Conservation (phyloP, 2,888 invertebrate genomes). For the Spilarctia lutea region DNA sequence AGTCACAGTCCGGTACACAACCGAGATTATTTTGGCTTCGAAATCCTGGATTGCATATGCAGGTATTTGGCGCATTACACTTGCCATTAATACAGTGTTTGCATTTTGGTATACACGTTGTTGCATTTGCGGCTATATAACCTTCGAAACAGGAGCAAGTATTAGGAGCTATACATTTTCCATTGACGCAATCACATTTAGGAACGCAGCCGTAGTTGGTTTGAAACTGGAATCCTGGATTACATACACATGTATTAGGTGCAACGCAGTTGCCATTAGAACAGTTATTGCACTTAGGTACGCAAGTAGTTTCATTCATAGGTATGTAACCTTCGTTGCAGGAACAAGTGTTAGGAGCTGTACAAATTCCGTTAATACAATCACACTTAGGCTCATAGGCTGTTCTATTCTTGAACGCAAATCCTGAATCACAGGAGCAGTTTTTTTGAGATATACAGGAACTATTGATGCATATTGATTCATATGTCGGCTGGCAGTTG, state of each 20-base stretch:
- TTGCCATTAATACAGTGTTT: conserved; percentile 53
- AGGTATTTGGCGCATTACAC: conserved; percentile 67
- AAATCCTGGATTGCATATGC: conserved; percentile 64
- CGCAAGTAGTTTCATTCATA: conserved; percentile 51
- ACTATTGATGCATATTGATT: conserved; percentile 51
- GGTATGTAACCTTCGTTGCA: conserved; percentile 71
- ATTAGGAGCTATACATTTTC: conserved; percentile 70
- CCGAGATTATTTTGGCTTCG: conserved; percentile 38
- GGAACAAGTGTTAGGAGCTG: conserved; percentile 73
- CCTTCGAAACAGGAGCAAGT: conserved; percentile 79
- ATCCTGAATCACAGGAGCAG: conserved; percentile 65
- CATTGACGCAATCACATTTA: conserved; percentile 80
- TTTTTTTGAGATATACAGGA: conserved; percentile 60
- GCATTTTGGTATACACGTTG: conserved; percentile 54
- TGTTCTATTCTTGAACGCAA: conserved; percentile 43
- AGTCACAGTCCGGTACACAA: conserved; percentile 72
- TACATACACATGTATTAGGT: conserved; percentile 67
- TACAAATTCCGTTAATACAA: conserved; percentile 78
- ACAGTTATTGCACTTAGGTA: conserved; percentile 42
- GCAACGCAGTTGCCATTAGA: conserved; percentile 62
- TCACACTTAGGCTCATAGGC: conserved; percentile 69
- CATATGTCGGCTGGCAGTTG: conserved; percentile 54
- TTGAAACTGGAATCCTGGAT: conserved; percentile 53
- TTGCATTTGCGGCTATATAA: conserved; percentile 42
- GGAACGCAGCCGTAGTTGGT: conserved; percentile 57